These are phyloP conservation scores for Exocentrus adspersus DNA, from an alignment of 2,888 invertebrate genomes.

Conservation along the genomic window DNA sequence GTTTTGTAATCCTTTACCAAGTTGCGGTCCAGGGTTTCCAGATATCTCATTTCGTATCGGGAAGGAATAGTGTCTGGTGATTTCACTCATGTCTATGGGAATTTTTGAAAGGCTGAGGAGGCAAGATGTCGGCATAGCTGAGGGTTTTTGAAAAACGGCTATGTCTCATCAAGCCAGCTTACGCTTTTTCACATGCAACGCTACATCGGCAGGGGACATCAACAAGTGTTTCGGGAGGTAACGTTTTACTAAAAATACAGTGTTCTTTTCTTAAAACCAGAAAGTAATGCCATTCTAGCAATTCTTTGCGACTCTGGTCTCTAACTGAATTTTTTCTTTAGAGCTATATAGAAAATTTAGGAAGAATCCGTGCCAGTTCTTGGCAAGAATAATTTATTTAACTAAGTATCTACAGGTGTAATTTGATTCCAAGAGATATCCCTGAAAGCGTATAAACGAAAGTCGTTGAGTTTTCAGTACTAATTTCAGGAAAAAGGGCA, in stretches of 20 bases:
- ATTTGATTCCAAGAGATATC: too few relatives aligned
- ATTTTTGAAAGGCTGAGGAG: constrained; percentile 69
- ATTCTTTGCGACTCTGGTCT: too few relatives aligned
- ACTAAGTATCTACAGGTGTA: too few relatives aligned
- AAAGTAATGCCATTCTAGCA: too few relatives aligned
- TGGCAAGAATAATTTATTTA: too few relatives aligned
- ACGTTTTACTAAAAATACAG: neutral
- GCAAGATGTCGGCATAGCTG: constrained; percentile 93
- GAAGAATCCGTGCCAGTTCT: too few relatives aligned
- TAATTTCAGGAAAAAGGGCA: too few relatives aligned
- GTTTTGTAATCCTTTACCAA: neutral
- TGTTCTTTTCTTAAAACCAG: too few relatives aligned
- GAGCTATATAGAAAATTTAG: too few relatives aligned
- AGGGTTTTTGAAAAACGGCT: constrained; percentile 78
- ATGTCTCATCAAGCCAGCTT: constrained; percentile 86
- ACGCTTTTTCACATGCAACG: constrained; percentile 65
- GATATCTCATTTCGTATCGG: neutral
- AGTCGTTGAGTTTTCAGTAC: too few relatives aligned
- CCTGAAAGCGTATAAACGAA: too few relatives aligned
- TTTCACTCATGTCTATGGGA: constrained; percentile 30
- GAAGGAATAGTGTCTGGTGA: constrained; percentile 20
- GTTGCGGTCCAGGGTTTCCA: neutral
- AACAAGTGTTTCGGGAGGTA: constrained; percentile 9
- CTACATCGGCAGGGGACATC: neutral
- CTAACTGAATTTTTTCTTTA: too few relatives aligned